Percentiles rank a stretch among this genome's conserved stretches.
Conservation (phyloP, 2,797 vertebrate genomes). For the Gobio occitaniae region DNA sequence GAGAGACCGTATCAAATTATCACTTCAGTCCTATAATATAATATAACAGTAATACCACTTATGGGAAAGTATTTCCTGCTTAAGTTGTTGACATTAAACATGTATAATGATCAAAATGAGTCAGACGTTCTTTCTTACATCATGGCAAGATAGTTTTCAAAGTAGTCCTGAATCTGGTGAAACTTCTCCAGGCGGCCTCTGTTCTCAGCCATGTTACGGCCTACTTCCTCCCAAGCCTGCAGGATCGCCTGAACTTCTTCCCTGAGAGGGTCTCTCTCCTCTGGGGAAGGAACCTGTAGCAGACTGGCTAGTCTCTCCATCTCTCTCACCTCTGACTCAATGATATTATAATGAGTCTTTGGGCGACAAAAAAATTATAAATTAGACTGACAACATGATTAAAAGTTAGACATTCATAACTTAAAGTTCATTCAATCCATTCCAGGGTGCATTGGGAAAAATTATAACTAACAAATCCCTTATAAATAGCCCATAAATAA, state of each 20-base stretch:
- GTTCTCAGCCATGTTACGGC: conserved; percentile 67
- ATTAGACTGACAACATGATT: not conserved
- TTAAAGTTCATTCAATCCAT: not conserved
- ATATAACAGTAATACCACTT: not conserved
- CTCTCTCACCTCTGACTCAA: conserved; percentile 70
- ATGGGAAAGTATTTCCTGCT: not conserved
- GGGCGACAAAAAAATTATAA: not conserved
- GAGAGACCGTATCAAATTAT: not conserved
- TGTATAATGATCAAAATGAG: not conserved
- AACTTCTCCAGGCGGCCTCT: conserved; percentile 64
- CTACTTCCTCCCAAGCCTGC: conserved; percentile 71
- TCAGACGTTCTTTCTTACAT: conserved; percentile 71
- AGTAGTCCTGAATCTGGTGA: conserved; percentile 69
- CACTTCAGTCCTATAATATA: not conserved
- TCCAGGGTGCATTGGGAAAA: not conserved
- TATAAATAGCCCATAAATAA: not conserved
- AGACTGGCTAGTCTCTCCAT: conserved; percentile 62
- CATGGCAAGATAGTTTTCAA: conserved; percentile 77
- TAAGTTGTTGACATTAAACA: conserved; percentile 2
- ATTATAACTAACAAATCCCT: not conserved
- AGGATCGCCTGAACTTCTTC: conserved; percentile 63
- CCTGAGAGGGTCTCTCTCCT: conserved; percentile 41
- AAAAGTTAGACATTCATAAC: not conserved
- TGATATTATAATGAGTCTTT: conserved; percentile 65
- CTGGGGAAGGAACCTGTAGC: conserved; percentile 58